Conservation (phyloP, 2,888 invertebrate species). For the Drosophila aldrichi region DNA sequence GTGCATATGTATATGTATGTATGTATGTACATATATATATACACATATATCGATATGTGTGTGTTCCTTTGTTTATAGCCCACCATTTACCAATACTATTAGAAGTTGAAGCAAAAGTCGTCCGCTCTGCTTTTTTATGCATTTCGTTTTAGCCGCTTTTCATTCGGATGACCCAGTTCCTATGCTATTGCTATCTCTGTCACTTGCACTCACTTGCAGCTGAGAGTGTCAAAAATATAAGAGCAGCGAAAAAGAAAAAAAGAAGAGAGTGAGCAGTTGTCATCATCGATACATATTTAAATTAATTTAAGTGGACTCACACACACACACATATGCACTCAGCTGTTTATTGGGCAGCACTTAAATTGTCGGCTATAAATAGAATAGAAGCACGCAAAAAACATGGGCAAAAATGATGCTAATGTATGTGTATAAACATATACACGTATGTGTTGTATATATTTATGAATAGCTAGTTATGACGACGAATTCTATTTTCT, state of each 20-base stretch:
- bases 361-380: constrained; percentile 35
- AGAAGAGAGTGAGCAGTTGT: constrained; percentile 36
- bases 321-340: constrained; percentile 12
- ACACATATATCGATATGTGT: not conserved
- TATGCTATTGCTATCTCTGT: constrained; percentile 29
- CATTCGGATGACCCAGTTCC: constrained; percentile 67
- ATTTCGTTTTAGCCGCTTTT: constrained; percentile 49
- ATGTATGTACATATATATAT: not conserved
- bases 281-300: constrained; percentile 55
- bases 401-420: constrained; percentile 23
- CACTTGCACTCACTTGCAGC: constrained; percentile 47
- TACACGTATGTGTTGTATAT: not conserved
- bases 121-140: constrained; percentile 43
- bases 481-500: constrained; percentile 48
- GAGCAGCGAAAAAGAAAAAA: constrained; percentile 8
- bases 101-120: constrained; percentile 42
- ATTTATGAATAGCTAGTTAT: constrained; percentile 22
- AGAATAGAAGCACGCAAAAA: constrained; percentile 22
- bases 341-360: constrained; percentile 35
- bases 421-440: not conserved
- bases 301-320: constrained; percentile 36
- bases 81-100: constrained; percentile 57
- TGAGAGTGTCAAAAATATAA: constrained; percentile 32
- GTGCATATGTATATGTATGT: not conserved
- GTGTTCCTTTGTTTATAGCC: constrained; percentile 24